A percentile compares a stretch with the other conserved stretches of the same genome.
Conservation (phyloP, 2,113 vertebrate species). For the Poeciliopsis prolifica region DNA sequence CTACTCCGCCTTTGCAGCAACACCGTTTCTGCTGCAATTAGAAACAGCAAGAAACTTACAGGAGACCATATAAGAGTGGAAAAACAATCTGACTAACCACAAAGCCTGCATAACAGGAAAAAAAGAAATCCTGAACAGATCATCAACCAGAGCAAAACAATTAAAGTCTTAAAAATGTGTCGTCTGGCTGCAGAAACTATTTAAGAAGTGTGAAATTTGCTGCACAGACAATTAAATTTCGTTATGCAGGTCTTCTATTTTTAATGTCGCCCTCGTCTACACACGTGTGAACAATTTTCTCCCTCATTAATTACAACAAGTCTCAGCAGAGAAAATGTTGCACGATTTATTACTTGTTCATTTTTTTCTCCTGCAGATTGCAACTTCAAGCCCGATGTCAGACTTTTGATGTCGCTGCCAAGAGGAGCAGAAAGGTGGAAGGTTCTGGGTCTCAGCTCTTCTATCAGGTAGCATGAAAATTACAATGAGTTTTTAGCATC, state of each 20-base stretch:
- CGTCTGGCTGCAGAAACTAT: not conserved
- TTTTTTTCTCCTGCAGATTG: slow-evolving; percentile 29
- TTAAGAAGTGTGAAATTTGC: not conserved
- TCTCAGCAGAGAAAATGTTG: slow-evolving; percentile 21
- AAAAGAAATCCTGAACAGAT: not conserved
- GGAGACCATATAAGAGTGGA: not conserved
- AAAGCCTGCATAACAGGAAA: not conserved
- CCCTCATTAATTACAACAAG: slow-evolving; percentile 43
- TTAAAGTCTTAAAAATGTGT: not conserved
- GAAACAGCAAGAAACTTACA: not conserved
- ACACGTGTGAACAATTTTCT: slow-evolving; percentile 28
- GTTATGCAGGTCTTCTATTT: slow-evolving; percentile 5
- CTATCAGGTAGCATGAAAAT: not conserved
- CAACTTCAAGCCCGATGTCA: slow-evolving; percentile 36
- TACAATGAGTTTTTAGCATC: not conserved
- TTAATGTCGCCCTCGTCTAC: slow-evolving; percentile 3
- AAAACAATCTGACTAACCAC: not conserved
- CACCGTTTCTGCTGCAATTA: not conserved
- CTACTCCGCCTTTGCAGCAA: not conserved
- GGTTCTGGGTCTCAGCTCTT: not conserved
- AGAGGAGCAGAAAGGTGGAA: not conserved
- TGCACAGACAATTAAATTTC: not conserved
- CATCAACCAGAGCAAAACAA: not conserved
- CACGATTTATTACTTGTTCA: slow-evolving; percentile 31
- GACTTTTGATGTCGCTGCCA: slow-evolving; percentile 55